Percentiles rank a stretch among this genome's conserved stretches.
Evolutionary conservation across 2,797 vertebrate genomes (phyloP).

Genomic region (Octomys mimax): DNA sequence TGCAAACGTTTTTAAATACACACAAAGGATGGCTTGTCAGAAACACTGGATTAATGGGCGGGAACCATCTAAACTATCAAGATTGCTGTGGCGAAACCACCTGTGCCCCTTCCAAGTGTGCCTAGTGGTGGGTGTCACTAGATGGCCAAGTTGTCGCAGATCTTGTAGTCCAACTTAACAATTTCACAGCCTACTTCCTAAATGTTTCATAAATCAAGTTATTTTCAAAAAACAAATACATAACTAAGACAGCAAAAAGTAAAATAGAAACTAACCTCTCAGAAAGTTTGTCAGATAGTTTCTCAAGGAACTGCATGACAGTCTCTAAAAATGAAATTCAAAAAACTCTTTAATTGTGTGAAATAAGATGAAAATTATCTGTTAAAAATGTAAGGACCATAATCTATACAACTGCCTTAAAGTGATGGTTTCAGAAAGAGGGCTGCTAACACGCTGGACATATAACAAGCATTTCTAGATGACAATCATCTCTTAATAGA

Average conservation of each 20-base stretch:
- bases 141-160: not conserved
- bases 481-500: conserved; percentile 2
- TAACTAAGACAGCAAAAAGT: not conserved
- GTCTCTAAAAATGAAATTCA: conserved; percentile 90
- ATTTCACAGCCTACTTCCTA: not conserved
- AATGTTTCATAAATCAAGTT: conserved; percentile 27
- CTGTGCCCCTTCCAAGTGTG: not conserved
- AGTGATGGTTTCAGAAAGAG: not conserved
- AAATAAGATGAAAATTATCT: not conserved
- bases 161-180: not conserved
- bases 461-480: conserved; percentile 26
- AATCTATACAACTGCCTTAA: not conserved
- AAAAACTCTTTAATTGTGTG: conserved; percentile 45
- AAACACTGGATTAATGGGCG: not conserved
- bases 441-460: not conserved
- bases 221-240: not conserved
- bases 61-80: not conserved
- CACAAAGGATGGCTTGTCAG: not conserved
- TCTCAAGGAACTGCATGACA: conserved; percentile 95
- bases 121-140: not conserved
- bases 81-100: not conserved
- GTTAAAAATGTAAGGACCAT: not conserved
- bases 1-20: not conserved
- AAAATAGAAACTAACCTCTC: conserved; percentile 91
- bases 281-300: conserved; percentile 95